A percentile compares a stretch with the other conserved stretches of the same genome.
Conservation (phyloP, 1,140 invertebrate species). For the Scaptomyza hsui region DNA sequence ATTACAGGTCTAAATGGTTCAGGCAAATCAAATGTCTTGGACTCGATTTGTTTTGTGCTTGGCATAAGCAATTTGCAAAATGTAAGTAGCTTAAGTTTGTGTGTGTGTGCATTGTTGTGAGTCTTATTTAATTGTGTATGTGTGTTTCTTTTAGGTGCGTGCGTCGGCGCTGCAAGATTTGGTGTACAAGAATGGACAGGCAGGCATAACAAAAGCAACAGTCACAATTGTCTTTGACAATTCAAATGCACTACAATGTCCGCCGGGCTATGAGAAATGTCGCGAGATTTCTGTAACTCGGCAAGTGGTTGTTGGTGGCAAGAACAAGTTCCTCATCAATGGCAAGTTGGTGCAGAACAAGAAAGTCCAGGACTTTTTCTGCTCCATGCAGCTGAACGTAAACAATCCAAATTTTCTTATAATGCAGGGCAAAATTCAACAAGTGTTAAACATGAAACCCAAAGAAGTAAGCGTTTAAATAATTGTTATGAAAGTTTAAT, state of each 20-base stretch:
- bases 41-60: conserved; percentile 98
- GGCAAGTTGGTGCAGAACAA: conserved; percentile 95
- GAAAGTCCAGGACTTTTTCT: conserved; percentile 96
- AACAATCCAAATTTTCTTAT: conserved; percentile 99
- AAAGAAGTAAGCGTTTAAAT: conserved; percentile 89
- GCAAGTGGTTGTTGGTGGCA: conserved; percentile 92
- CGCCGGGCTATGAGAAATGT: conserved; percentile 96
- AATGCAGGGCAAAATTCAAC: conserved; percentile 99
- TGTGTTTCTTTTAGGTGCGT: conserved; percentile 88
- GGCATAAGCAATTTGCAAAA: conserved; percentile 97
- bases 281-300: conserved; percentile 97
- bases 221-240: conserved; percentile 99
- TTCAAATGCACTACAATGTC: conserved; percentile 91
- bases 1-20: conserved; percentile 99
- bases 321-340: conserved; percentile 98
- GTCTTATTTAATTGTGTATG: neutral
- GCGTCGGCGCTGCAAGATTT: conserved; percentile 96
- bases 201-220: conserved; percentile 97
- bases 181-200: conserved; percentile 98
- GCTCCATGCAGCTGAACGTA: conserved; percentile 98
- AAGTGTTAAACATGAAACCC: conserved; percentile 99
- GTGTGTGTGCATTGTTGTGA: neutral
- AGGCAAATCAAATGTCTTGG: conserved; percentile 99
- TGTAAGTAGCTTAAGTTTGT: conserved; percentile 86
- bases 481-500: neutral